phyloP scores from a whole-genome alignment of 2,113 vertebrate genomes.

The Phasianus colchicus region DNA sequence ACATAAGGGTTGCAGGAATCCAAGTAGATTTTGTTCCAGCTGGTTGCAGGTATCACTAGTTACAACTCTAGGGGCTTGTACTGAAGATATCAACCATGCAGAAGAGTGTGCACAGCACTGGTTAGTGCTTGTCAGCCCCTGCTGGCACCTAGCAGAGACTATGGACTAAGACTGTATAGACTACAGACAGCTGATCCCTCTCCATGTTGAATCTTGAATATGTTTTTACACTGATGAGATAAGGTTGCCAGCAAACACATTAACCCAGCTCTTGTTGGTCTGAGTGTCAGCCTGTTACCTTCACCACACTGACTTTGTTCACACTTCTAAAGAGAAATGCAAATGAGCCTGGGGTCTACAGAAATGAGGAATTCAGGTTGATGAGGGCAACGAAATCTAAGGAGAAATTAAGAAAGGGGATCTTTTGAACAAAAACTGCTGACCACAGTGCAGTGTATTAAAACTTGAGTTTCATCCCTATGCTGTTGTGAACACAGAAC shows the following conservation, averaged over 20 bases:
- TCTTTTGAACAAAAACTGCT: background rate
- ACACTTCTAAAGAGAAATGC: background rate
- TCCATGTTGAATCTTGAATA: background rate
- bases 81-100: background rate
- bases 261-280: background rate
- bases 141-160: background rate
- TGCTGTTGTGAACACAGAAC: background rate
- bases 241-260: background rate
- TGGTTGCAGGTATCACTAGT: background rate
- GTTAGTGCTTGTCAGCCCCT: background rate
- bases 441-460: background rate
- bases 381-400: conserved; percentile 1
- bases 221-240: background rate
- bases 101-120: background rate
- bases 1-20: background rate
- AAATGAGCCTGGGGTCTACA: background rate
- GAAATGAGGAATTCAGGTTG: background rate
- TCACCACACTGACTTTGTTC: background rate
- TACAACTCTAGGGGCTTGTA: background rate
- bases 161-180: background rate
- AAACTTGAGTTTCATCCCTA: background rate
- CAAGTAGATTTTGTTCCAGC: background rate
- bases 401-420: background rate
- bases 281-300: background rate
- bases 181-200: background rate